phyloP scores from a whole-genome alignment of 2,113 vertebrate species.

The Chaetops frenatus region DNA sequence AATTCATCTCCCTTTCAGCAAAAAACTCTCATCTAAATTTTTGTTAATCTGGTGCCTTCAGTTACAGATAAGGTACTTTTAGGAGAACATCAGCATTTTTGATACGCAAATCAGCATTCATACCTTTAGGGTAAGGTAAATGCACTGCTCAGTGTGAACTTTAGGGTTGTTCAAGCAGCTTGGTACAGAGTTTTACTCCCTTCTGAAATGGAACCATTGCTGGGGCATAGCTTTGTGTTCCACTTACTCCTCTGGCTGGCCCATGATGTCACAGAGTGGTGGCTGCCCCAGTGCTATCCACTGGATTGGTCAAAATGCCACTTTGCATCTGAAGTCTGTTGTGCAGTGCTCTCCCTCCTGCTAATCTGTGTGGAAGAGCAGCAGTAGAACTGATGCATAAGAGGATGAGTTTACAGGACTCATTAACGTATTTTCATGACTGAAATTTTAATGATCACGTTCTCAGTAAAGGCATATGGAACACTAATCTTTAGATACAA shows the following conservation, averaged over 20 bases:
- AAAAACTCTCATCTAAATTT: neutral
- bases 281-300: neutral
- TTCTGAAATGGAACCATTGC: neutral
- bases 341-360: neutral
- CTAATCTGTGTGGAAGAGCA: neutral
- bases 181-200: neutral
- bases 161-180: neutral
- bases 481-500: neutral
- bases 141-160: too few relatives aligned
- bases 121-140: neutral
- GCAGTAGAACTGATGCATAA: neutral
- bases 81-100: neutral
- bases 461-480: neutral
- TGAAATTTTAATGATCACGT: neutral
- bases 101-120: neutral
- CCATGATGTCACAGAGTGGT: fast-evolving
- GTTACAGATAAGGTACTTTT: neutral
- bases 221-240: neutral
- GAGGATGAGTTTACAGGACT: neutral
- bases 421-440: neutral
- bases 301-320: neutral
- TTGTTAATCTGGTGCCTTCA: neutral
- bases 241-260: neutral
- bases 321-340: neutral
- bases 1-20: neutral